Evolutionary conservation across 2,888 invertebrate species (phyloP).

Genomic region (Andrena hattorfiana): DNA sequence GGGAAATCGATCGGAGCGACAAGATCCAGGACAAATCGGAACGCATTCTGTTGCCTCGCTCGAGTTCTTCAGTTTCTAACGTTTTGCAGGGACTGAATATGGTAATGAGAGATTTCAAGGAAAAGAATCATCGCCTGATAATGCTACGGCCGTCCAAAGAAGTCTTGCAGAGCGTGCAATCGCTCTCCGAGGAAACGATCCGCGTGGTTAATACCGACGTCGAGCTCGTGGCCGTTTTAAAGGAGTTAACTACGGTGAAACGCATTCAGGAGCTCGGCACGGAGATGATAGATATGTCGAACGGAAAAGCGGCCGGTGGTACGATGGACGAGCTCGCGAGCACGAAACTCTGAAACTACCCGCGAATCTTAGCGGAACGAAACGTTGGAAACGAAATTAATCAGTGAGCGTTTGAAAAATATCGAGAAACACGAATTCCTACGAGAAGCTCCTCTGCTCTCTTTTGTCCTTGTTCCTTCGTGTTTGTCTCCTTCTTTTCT

Average conservation of each 20-base stretch:
- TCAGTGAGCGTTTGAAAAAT: background rate
- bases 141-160: slow-evolving; percentile 72
- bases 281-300: slow-evolving; percentile 45
- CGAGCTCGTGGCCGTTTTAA: slow-evolving; percentile 72
- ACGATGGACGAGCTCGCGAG: slow-evolving; percentile 41
- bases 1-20: background rate
- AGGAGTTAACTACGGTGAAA: slow-evolving; percentile 47
- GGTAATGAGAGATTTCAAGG: slow-evolving; percentile 74
- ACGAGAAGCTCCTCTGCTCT: background rate
- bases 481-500: background rate
- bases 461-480: background rate
- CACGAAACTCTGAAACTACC: slow-evolving; percentile 60
- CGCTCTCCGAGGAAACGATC: slow-evolving; percentile 69
- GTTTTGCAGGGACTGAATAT: slow-evolving; percentile 73
- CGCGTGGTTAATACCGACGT: slow-evolving; percentile 72
- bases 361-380: background rate
- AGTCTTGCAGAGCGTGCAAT: slow-evolving; percentile 74
- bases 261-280: slow-evolving; percentile 25
- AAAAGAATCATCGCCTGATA: slow-evolving; percentile 70
- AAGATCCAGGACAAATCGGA: slow-evolving; percentile 34
- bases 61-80: background rate
- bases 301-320: slow-evolving; percentile 7
- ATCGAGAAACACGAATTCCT: background rate
- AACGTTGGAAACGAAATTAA: background rate
- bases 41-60: background rate